Conservation (phyloP, 2,797 vertebrate species). For the Rhabdomys pumilio region DNA sequence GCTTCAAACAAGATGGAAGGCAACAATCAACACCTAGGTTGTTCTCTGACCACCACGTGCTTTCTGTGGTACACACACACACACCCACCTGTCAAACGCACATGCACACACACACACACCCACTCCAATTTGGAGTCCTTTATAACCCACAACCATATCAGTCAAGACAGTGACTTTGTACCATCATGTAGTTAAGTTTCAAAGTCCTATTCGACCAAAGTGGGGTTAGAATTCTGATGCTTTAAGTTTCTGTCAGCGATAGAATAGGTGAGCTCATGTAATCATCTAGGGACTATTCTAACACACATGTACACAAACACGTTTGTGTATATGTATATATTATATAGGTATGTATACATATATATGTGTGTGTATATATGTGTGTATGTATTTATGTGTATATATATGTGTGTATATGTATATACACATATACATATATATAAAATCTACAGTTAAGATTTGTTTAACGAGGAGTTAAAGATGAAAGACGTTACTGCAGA, state of each 20-base stretch:
- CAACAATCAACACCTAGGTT: neutral
- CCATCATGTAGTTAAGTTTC: conserved; percentile 10
- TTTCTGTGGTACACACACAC: neutral
- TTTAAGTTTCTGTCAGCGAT: conserved; percentile 26
- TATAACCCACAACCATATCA: neutral
- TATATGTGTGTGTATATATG: neutral
- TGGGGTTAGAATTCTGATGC: neutral
- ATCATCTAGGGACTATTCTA: neutral
- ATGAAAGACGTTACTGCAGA: neutral
- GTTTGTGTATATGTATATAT: neutral
- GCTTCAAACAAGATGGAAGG: neutral
- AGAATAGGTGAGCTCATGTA: neutral
- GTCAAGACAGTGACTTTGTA: neutral
- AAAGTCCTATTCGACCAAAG: neutral
- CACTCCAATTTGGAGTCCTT: neutral
- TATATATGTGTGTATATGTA: fast-evolving
- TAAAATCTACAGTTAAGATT: neutral
- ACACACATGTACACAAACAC: too few species aligned
- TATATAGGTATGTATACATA: too few species aligned
- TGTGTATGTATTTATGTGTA: fast-evolving
- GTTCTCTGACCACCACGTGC: neutral
- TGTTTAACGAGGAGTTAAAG: neutral
- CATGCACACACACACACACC: too few species aligned
- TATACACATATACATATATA: fast-evolving
- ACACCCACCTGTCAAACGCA: neutral